Base-by-base conservation (phyloP, 23 tunicate species). In the Aplidium turbinatum region DNA sequence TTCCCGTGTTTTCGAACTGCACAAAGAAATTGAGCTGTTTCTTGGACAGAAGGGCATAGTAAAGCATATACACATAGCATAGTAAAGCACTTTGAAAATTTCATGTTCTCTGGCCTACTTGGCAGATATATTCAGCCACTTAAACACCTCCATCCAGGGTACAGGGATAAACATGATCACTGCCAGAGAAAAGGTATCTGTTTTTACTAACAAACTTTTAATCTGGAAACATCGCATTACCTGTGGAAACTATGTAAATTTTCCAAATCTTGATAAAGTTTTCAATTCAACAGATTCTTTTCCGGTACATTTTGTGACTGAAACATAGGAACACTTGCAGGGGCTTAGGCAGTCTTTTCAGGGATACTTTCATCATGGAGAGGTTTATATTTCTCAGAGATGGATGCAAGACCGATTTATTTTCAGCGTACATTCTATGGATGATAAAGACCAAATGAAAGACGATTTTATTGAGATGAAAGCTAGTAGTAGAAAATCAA, bases 1-100 rank as follows among this genome's bases (percentile, higher is more conserved):
- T 66, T 66, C 73, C 24, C 73, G 73, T 66, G 73, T 38, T 66
- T 66, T 66, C 73, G 53, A 66, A 66, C 73, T 66, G 73, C 73
- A 33, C 73, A 66, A 66, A 66, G 53, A 66, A 66, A 66, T 66
- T 66, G 73, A 66, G 53, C 25, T 66, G 73, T 66, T 66, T 66
- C 73, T 35, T 23, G 11, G 52, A 66, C 73, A 66, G 73, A 31
- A 9, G 53, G 53, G 53, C 38, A 36, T n/a, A n/a, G n/a, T n/a
- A n/a, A n/a, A n/a, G n/a, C n/a, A n/a, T n/a, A n/a, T n/a, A n/a
- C n/a, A n/a, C n/a, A 52, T 33, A 66, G 73, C 28, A 31, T 66
- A 66, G 73, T 66, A 66, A 52, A 21, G 73, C 73, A 66, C 28
- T 66, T 66, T 66, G 53, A 66, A 66, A 66, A 66, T 66, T 66